Evolutionary conservation across 2,888 invertebrate genomes (phyloP), one percentile per base, ranked within the genome.

Genomic region (Phortica magna): DNA sequence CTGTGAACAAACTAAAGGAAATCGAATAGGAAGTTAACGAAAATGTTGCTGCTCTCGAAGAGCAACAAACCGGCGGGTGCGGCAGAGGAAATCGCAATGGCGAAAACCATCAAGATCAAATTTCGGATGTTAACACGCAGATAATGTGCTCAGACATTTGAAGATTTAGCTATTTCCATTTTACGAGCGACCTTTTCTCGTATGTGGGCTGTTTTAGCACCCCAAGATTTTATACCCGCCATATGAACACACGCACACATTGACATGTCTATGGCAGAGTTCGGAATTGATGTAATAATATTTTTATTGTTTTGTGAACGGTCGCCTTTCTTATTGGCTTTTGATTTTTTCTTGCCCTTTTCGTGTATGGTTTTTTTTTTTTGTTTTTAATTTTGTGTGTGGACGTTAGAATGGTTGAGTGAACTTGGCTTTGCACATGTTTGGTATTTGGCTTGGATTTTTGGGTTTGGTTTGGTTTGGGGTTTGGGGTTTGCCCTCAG

Each of bases 71-170:
- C 3, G n/a, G 41, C 4, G 39, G 17, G 65, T 7, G 31, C 3
- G n/a, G n/a, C n/a, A n/a, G n/a, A n/a, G 31, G 64, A 14, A 39
- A 74, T 75, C 17, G 10, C 65, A 73, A 48, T 70, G 74, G 67
- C 4, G 61, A 72, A 61, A 75, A 68, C 75, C 72, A 77, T 79
- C 79, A 80, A 83, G 81, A 84, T 88, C 84, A 87, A 89, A 89
- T 31, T 88, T 89, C 84, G 87, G 89, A 87, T 89, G 88, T 89
- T 88, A 88, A 89, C 88, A 89, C 84, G 87, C 87, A 86, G 89
- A 89, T 88, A 88, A 88, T 89, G 83, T 85, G 83, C 83, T 82
- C 84, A 83, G 84, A 83, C 81, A 81, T 85, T 87, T 85, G 85
- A 82, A 82, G 84, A 78, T 81, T 75, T 76, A 76, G 14, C 72